Evolutionary conservation across 2,113 vertebrate genomes (phyloP).

Genomic region (Xyliphius kryptos): DNA sequence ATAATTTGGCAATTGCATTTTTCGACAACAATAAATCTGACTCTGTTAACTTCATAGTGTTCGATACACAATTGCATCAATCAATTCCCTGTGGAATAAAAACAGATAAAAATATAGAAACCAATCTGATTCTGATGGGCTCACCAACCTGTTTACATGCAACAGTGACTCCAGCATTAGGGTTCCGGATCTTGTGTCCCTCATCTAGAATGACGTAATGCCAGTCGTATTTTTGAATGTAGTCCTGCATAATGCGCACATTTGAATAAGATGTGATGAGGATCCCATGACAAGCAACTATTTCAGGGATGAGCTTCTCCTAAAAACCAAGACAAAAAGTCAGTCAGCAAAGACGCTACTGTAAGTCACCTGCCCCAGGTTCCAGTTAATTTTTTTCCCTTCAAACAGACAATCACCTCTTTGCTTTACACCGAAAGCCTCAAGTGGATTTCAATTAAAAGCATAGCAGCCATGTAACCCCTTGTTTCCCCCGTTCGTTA

Average conservation of each 20-base stretch:
- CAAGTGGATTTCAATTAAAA: constrained; percentile 81
- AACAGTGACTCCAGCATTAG: constrained; percentile 81
- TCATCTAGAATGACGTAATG: constrained; percentile 95
- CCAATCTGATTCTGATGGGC: not conserved
- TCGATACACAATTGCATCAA: too few relatives aligned
- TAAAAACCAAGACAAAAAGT: constrained; percentile 51
- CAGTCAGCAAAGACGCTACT: too few relatives aligned
- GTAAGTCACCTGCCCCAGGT: constrained; percentile 18
- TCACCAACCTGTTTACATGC: constrained; percentile 87
- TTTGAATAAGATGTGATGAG: constrained; percentile 92
- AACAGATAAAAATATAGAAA: too few relatives aligned
- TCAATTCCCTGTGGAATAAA: too few relatives aligned
- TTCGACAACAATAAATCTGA: too few relatives aligned
- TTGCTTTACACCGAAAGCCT: constrained; percentile 63
- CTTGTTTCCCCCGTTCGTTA: constrained; percentile 46
- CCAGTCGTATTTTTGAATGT: constrained; percentile 80
- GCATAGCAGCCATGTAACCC: constrained; percentile 81
- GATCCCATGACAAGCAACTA: constrained; percentile 79
- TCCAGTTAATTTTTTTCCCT: constrained; percentile 19
- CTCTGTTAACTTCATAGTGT: too few relatives aligned
- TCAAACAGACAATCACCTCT: constrained; percentile 16
- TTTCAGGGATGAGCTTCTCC: constrained; percentile 84
- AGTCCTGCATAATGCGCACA: constrained; percentile 83
- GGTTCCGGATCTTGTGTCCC: constrained; percentile 97
- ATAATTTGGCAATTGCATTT: too few relatives aligned